Evolutionary conservation across 2,888 invertebrate genomes (phyloP), one percentile per base, ranked within the genome.

Genomic region (Corythucha ciliata): DNA sequence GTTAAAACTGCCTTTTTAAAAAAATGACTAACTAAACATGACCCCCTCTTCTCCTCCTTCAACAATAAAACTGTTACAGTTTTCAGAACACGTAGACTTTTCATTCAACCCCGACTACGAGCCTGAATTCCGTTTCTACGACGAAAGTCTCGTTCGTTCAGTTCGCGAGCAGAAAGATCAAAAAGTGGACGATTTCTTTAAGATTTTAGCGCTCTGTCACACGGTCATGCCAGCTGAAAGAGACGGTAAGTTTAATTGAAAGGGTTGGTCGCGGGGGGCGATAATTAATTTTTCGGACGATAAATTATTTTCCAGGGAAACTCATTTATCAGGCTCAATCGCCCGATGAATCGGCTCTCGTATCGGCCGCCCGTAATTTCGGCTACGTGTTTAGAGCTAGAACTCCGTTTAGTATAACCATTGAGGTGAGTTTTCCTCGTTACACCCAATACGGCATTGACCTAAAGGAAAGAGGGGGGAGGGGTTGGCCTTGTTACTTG

Each of bases 181-280:
- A 39, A 77, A 85, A 64, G 83, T 83, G 33, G 83, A 84, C 66
- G 81, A 80, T 64, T 96, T 96, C 74, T 96, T 96, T 74, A 79
- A 86, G 33, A 73, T 96, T 52, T 74, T 99, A 58, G 90, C 97
- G 2, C 75, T 98, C 26, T 99, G 98, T 68, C 98, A 98, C 68
- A 98, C 98, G 2, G 97, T 98, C 46, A 98, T 98, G 97, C 89
- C 96, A 0, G 94, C 91, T 65, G 81, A 83, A 62, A 85, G 86
- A 65, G 80, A 83, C 61, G 86, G 87, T 63, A 60, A 45, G 24
- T 32, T 40, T 10, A 34, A 20, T 8, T 21, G 34, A 10, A 37
- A 12, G 37, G 37, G 10, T n/a, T 29, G 8, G 8, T 29, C n/a
- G 10, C 8, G 29, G 10, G 12, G 12, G 12, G 8, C n/a, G 29